Evolutionary conservation across 2,113 vertebrate genomes (phyloP), one percentile per base, ranked within the genome.

Genomic region (Hepsetus odoe): DNA sequence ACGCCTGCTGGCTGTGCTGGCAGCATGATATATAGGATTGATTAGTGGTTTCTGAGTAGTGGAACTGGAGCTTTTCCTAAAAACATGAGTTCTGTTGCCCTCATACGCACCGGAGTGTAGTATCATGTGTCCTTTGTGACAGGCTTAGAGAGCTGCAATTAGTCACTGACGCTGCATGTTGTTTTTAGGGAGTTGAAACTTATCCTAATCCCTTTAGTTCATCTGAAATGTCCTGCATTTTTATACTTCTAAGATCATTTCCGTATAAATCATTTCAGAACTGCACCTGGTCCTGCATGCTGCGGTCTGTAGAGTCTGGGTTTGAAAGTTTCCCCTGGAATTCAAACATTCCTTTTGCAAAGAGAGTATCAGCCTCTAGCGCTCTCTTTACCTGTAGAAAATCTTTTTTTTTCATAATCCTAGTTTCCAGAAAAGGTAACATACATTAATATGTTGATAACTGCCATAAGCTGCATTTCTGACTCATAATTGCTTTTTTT

Each of bases 51-150:
- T 64, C 18, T 65, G 67, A 72, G 38, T 58, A 33, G 10, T 58
- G 73, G n/a, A 76, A 81, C 72, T 33, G 14, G 67, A 77, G 58
- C 80, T 77, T 72, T 77, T 53, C 51, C 55, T 64, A 72, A 76
- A 55, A 81, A 76, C 74, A 58, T 30, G 30, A 33, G 59, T 46
- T 62, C 18, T 26, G 30, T 59, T 72, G 14, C 40, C 55, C 46
- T 30, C 44, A 26, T 30, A 67, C 44, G 40, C 35, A 32, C 10
- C 40, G 32, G 26, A n/a, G 49, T 18, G 44, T 8, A 30, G 55
- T 28, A 74, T 49, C 58, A 33, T 22, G 20, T 74, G 56, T 64
- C 56, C 13, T 35, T 64, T 64, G 22, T 12, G 32, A n/a, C 61
- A 65, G 20, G 20, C 26, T 51, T 51, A 24, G n/a, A 33, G 40